phyloP scores from a whole-genome alignment of 2,888 invertebrate genomes.

The Corbicula japonica region DNA sequence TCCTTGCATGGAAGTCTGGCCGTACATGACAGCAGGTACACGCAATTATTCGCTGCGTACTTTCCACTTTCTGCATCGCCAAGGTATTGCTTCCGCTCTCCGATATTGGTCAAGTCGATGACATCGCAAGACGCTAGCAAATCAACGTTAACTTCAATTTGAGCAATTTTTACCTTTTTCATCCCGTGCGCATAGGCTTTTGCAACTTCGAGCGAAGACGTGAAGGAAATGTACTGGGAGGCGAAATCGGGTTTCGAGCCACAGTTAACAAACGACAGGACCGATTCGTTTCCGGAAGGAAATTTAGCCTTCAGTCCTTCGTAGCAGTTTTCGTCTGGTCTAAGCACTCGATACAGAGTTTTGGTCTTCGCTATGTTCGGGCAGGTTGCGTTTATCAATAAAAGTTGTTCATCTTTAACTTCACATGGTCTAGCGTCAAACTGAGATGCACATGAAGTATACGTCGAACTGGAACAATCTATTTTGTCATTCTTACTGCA shows the following conservation, averaged over 20 bases:
- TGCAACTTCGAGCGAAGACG: constrained; percentile 1
- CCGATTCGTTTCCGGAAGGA: background rate
- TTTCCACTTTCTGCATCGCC: background rate
- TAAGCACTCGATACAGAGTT: background rate
- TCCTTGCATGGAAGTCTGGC: constrained; percentile 4
- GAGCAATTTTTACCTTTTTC: background rate
- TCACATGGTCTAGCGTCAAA: background rate
- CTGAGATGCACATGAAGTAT: constrained; percentile 1
- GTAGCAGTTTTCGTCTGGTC: background rate
- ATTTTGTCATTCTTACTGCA: background rate
- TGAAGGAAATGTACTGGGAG: background rate
- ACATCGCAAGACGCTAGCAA: too few species aligned
- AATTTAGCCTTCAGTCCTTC: background rate
- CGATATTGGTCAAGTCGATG: background rate
- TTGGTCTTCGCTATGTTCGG: background rate
- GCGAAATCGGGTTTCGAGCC: background rate
- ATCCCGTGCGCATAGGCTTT: background rate
- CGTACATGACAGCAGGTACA: background rate
- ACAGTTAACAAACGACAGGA: background rate
- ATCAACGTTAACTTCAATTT: too few species aligned
- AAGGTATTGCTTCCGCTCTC: background rate
- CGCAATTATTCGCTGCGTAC: background rate
- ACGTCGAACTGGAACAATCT: background rate
- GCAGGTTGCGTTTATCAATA: too few species aligned
- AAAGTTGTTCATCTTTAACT: background rate